Conservation (phyloP, 2,888 invertebrate species). For the Pediacus dermestoides region DNA sequence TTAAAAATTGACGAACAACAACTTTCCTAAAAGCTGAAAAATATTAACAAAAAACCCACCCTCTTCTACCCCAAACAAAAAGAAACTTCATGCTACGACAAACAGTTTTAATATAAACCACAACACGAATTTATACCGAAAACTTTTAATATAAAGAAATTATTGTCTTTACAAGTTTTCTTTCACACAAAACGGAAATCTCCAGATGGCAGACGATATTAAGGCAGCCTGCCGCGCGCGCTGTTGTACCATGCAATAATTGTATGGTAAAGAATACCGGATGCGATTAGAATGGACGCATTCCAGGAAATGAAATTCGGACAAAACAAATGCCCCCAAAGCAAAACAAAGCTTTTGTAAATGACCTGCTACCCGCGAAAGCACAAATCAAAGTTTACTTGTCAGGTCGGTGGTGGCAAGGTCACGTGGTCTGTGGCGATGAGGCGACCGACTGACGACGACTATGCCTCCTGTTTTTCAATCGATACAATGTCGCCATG, state of each 20-base stretch:
- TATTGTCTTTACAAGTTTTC: too few species aligned
- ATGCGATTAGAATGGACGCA: neutral
- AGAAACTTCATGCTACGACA: constrained; percentile 21
- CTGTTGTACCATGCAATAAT: too few species aligned
- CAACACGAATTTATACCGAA: constrained; percentile 20
- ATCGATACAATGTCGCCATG: constrained; percentile 42
- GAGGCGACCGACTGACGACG: constrained; percentile 35
- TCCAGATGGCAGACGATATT: too few species aligned
- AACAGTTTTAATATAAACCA: constrained; percentile 29
- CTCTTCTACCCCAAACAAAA: constrained; percentile 11
- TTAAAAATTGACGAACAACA: constrained; percentile 13
- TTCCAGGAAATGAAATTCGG: too few species aligned
- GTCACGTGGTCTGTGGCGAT: constrained; percentile 33
- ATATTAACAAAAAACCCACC: constrained; percentile 5
- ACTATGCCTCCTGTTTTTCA: constrained; percentile 35
- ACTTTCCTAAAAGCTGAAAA: constrained; percentile 4
- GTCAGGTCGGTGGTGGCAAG: constrained; percentile 26
- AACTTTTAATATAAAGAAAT: constrained; percentile 4
- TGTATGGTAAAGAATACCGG: neutral
- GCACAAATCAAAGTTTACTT: constrained; percentile 20
- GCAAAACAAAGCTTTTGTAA: too few species aligned
- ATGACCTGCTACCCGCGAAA: too few species aligned
- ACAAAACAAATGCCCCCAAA: too few species aligned
- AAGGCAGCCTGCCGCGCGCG: too few species aligned
- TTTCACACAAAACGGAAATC: too few species aligned